phyloP scores from a whole-genome alignment of 2,797 vertebrate species.

The Knipowitschia caucasica region DNA sequence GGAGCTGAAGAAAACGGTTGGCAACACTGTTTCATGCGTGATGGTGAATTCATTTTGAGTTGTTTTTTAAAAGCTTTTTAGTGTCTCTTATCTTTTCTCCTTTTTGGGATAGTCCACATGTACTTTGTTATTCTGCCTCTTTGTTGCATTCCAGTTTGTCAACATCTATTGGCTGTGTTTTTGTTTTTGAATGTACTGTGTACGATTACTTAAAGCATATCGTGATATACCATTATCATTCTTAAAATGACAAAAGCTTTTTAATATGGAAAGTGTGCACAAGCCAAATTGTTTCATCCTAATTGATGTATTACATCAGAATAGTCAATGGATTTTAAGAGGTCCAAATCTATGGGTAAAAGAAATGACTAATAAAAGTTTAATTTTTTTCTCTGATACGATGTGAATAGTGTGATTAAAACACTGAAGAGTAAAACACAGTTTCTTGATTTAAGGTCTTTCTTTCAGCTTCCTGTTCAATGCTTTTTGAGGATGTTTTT shows the following conservation, averaged over 20 bases:
- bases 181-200: slow-evolving; percentile 54
- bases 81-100: slow-evolving; percentile 48
- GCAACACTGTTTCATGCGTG: slow-evolving; percentile 41
- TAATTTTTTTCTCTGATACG: slow-evolving; percentile 72
- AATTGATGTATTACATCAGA: slow-evolving; percentile 44
- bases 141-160: slow-evolving; percentile 63
- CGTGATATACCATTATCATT: slow-evolving; percentile 35
- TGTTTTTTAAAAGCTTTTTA: slow-evolving; percentile 59
- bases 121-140: slow-evolving; percentile 17
- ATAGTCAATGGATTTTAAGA: slow-evolving; percentile 20
- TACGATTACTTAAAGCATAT: slow-evolving; percentile 43
- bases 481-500: too few species aligned
- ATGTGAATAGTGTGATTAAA: slow-evolving; percentile 87
- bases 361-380: slow-evolving; percentile 32
- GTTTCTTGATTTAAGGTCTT: too few species aligned
- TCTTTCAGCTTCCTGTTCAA: too few species aligned
- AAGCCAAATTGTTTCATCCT: slow-evolving; percentile 32
- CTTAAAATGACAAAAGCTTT: slow-evolving; percentile 24
- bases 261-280: slow-evolving; percentile 26
- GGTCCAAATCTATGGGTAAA: slow-evolving; percentile 14
- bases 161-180: slow-evolving; percentile 33
- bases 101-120: slow-evolving; percentile 45
- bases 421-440: too few species aligned
- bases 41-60: slow-evolving; percentile 33
- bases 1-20: slow-evolving; percentile 48